These are phyloP conservation scores for Diaperis boleti DNA, from an alignment of 2,888 invertebrate species.

Conservation along the genomic window DNA sequence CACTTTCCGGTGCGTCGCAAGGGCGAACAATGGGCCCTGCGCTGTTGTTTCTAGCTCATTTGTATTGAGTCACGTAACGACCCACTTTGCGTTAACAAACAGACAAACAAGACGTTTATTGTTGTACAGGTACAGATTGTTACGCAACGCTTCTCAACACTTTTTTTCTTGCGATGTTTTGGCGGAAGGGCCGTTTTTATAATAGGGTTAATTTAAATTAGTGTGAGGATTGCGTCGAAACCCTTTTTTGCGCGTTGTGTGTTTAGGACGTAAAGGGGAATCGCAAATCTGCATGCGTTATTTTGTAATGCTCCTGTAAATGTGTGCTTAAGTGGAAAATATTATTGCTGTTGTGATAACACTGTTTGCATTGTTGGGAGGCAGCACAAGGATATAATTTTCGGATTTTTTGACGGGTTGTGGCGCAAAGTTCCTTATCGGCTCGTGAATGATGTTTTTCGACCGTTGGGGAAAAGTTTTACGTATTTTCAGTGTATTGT, in stretches of 20 bases:
- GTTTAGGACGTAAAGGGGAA: conserved; percentile 9
- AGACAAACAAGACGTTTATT: conserved; percentile 30
- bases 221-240: background rate
- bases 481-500: background rate
- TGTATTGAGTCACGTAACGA: conserved; percentile 27
- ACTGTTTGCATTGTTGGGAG: conserved; percentile 11
- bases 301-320: conserved; percentile 4
- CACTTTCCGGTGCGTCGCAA: conserved; percentile 21
- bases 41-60: conserved; percentile 12
- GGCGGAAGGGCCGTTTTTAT: background rate
- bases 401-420: background rate
- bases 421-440: background rate
- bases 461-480: background rate
- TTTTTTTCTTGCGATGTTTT: background rate
- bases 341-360: conserved; percentile 5
- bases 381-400: background rate
- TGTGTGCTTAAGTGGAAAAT: conserved; percentile 8
- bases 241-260: conserved; percentile 3
- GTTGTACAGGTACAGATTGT: conserved; percentile 3
- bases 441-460: background rate
- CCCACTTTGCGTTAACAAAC: conserved; percentile 20
- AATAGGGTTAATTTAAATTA: conserved; percentile 1
- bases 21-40: conserved; percentile 17
- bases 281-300: background rate
- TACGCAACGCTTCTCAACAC: background rate